phyloP scores from a whole-genome alignment of 2,888 invertebrate species.

The Eulithis testata region DNA sequence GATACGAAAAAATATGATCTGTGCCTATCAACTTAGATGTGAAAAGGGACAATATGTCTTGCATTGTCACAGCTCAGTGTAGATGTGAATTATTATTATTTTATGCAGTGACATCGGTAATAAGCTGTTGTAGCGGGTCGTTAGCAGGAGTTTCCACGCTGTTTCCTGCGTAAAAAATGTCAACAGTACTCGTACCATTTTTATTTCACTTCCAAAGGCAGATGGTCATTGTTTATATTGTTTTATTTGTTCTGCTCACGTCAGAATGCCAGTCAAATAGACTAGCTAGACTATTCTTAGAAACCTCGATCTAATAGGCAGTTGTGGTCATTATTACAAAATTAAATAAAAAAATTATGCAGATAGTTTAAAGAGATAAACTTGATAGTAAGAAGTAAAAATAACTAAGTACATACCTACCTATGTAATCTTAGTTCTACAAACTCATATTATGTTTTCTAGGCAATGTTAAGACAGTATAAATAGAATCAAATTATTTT shows the following conservation, averaged over 20 bases:
- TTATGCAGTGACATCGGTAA: not conserved
- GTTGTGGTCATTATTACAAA: not conserved
- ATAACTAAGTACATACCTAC: too few relatives aligned
- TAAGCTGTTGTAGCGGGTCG: slow-evolving; percentile 7
- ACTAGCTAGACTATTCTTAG: not conserved
- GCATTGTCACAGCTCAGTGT: not conserved
- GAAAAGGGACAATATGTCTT: not conserved
- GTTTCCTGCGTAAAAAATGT: slow-evolving; percentile 14
- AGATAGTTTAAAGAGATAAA: too few relatives aligned
- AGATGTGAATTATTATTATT: slow-evolving; percentile 2
- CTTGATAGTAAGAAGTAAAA: too few relatives aligned
- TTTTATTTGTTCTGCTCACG: not conserved
- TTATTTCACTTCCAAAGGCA: slow-evolving; percentile 8
- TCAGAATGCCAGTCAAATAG: slow-evolving; percentile 4
- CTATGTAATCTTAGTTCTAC: too few relatives aligned
- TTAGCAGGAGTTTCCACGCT: slow-evolving; percentile 20
- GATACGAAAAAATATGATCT: too few relatives aligned
- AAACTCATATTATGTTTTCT: too few relatives aligned
- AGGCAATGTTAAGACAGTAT: too few relatives aligned
- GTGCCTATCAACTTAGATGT: not conserved
- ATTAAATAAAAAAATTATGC: too few relatives aligned
- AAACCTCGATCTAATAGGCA: too few relatives aligned
- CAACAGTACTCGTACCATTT: not conserved
- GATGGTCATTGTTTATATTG: slow-evolving; percentile 3
- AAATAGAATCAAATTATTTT: too few relatives aligned